Conservation (phyloP, 2,113 vertebrate species). For the Amblyopsis rosae region DNA sequence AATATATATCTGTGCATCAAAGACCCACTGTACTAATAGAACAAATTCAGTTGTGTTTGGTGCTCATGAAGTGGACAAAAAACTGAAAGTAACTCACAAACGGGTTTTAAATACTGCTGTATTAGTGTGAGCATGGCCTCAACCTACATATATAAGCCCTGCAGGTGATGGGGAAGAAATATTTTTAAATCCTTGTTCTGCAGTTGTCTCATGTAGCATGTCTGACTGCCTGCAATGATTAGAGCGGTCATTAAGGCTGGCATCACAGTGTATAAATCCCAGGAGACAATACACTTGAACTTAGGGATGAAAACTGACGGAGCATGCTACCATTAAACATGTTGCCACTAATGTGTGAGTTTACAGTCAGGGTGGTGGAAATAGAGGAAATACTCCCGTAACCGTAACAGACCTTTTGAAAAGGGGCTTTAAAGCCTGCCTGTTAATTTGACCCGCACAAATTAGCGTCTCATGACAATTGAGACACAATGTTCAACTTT, state of each 20-base stretch:
- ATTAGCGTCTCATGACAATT: too few species aligned
- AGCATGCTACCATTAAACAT: conserved; percentile 30
- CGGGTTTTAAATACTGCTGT: too few species aligned
- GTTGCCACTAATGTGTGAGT: conserved; percentile 31
- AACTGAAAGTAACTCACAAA: too few species aligned
- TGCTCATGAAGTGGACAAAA: too few species aligned
- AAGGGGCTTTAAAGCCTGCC: too few species aligned
- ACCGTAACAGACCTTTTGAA: too few species aligned
- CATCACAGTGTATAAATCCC: conserved; percentile 48
- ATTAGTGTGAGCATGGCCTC: background rate
- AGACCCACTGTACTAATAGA: too few species aligned
- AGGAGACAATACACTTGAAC: conserved; percentile 36
- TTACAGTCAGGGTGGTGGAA: conserved; percentile 6
- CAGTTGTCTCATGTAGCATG: conserved; percentile 44
- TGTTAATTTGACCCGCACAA: too few species aligned
- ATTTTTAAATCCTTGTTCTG: conserved; percentile 47
- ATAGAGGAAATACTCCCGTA: too few species aligned
- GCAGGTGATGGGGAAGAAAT: conserved; percentile 21
- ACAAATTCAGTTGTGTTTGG: too few species aligned
- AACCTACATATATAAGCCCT: conserved; percentile 48
- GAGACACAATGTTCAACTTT: too few species aligned
- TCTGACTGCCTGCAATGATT: conserved; percentile 61
- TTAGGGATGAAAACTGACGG: conserved; percentile 34
- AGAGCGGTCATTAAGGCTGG: conserved; percentile 64
- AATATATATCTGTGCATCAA: too few species aligned